phyloP scores from a whole-genome alignment of 2,113 vertebrate genomes.

The Corythoichthys intestinalis region DNA sequence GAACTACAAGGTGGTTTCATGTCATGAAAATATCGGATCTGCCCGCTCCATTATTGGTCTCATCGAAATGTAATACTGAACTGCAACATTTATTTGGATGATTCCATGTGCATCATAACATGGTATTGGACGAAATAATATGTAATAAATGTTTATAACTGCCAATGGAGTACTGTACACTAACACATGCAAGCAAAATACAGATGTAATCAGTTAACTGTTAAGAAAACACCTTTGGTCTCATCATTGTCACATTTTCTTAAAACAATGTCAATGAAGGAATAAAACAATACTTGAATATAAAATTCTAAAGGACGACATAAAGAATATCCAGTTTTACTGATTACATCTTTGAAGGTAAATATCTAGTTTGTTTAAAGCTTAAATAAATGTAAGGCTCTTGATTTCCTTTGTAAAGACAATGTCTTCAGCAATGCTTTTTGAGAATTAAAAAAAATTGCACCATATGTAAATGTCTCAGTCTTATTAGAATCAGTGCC shows the following conservation, averaged over 20 bases:
- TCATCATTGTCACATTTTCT: neutral
- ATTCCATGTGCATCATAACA: slow-evolving; percentile 11
- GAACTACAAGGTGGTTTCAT: slow-evolving; percentile 10
- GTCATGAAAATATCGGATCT: slow-evolving; percentile 11
- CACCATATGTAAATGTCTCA: neutral
- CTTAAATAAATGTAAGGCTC: neutral
- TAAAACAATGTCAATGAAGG: neutral
- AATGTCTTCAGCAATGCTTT: slow-evolving; percentile 5
- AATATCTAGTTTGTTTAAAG: neutral
- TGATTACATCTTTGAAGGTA: neutral
- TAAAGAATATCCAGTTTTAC: neutral
- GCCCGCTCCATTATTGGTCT: neutral
- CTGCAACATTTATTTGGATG: slow-evolving; percentile 5
- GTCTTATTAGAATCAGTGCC: neutral
- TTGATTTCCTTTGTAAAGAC: slow-evolving; percentile 1
- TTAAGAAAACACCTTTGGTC: neutral
- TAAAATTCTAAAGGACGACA: neutral
- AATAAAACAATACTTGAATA: neutral
- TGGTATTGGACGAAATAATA: slow-evolving; percentile 11
- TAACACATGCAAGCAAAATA: slow-evolving; percentile 3
- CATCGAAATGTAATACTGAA: slow-evolving; percentile 3
- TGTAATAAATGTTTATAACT: neutral
- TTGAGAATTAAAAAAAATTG: slow-evolving; percentile 5
- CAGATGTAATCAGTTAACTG: slow-evolving; percentile 30
- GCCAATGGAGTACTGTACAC: neutral